Evolutionary conservation across 2,113 vertebrate species (phyloP), one percentile per base, ranked within the genome.

Genomic region (Oenanthe melanoleuca): DNA sequence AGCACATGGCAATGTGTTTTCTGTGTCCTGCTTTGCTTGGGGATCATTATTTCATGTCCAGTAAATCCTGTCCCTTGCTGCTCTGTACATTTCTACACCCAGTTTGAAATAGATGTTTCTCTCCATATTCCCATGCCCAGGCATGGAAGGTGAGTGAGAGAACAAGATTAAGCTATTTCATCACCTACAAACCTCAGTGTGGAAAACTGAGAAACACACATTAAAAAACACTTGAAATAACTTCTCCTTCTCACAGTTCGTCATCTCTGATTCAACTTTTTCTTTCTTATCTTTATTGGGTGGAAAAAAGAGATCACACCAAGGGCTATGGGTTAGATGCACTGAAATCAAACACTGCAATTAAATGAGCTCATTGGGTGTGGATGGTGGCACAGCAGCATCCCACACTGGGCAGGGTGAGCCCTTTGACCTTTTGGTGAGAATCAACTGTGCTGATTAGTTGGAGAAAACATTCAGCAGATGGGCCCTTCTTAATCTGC

Each of bases 391-490:
- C 26, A 9, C 52, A 59, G 59, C 75, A 89, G 31, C 23, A 40
- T 42, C 23, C 29, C 79, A 17, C 74, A 6, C 8, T 37, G 1
- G 9, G 82, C 69, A 40, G 73, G 80, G 52, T 37, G 81, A 57
- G 81, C 86, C 66, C 70, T 88, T 66, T 75, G 80, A 57, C 73
- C 83, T 81, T 55, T 20, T 33, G 65, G 72, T 71, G 87, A 82
- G 77, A 83, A 55, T 14, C 63, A 47, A 3, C 64, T 18, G 5
- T 53, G 70, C 84, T 89, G 73, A 52, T 84, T 40, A 64, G 37
- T 20, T 80, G 86, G 56, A 86, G 92, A 83, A 80, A 88, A 94
- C 60, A 74, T 44, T 26, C 88, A 88, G 11, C 92, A 94, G 93
- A 96, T 90, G 75, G 64, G 37, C 44, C 37, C 75, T 66, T 55